A percentile compares a stretch with the other conserved stretches of the same genome.
phyloP scores from a whole-genome alignment of 1,140 invertebrate genomes.

The Ctenoplectra terminalis region DNA sequence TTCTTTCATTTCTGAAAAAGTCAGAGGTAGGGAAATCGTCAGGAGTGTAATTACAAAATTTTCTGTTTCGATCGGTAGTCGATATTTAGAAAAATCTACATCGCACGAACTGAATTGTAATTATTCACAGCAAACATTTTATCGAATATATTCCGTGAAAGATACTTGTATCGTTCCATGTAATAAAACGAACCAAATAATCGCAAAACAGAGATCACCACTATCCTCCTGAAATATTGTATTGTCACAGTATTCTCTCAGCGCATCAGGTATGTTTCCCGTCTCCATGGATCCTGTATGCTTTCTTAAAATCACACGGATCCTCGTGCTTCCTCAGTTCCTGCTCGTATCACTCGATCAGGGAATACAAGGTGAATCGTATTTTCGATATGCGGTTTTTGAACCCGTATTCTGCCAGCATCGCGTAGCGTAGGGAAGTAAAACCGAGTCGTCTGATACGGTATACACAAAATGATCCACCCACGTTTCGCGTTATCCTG shows the following conservation, averaged over 20 bases:
- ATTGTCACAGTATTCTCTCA: constrained; percentile 9
- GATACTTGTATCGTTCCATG: no score
- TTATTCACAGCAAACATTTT: not conserved
- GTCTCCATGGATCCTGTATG: not conserved
- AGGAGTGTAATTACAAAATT: not conserved
- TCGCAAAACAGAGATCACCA: not conserved
- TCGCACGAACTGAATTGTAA: not conserved
- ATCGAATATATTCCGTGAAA: no score
- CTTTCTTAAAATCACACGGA: constrained; percentile 38
- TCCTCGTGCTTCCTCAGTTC: constrained; percentile 6
- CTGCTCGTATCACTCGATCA: constrained; percentile 41
- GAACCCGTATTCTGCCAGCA: constrained; percentile 10
- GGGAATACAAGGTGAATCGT: constrained; percentile 48
- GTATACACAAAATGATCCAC: constrained; percentile 52
- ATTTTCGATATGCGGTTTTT: constrained; percentile 53
- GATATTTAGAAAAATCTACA: no score
- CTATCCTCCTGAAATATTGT: not conserved
- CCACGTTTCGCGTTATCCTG: constrained; percentile 47
- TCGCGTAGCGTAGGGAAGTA: not conserved
- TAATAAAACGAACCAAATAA: not conserved
- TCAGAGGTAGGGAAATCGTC: no score
- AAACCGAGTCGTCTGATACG: constrained; percentile 30
- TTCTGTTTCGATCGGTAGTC: not conserved
- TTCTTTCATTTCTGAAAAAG: no score
- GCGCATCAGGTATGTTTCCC: not conserved